phyloP scores from a whole-genome alignment of 2,797 vertebrate species.

The Gallinago nigripennis region DNA sequence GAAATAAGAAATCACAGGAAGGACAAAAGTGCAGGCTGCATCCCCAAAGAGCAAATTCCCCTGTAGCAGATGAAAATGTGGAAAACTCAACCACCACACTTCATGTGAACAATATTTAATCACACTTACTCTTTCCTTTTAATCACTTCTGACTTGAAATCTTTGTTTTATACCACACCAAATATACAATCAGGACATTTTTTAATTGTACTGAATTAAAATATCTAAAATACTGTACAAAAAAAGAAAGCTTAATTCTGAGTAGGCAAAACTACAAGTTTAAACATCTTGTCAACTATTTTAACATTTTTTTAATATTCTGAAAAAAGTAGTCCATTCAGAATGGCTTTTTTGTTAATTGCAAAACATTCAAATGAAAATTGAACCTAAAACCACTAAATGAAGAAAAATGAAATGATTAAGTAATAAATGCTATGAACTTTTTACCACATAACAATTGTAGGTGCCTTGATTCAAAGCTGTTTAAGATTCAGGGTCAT shows the following conservation, averaged over 20 bases:
- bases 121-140: not conserved
- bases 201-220: not conserved
- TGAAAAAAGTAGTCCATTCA: not conserved
- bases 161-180: not conserved
- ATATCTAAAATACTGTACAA: not conserved
- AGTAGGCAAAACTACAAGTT: not conserved
- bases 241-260: not conserved
- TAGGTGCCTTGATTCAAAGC: slow-evolving; percentile 58
- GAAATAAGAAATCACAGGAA: slow-evolving; percentile 69
- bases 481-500: slow-evolving; percentile 69
- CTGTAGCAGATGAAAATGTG: not conserved
- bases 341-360: not conserved
- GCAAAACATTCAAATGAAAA: slow-evolving; percentile 17
- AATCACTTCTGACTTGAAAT: not conserved
- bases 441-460: slow-evolving; percentile 77
- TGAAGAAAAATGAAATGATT: slow-evolving; percentile 37
- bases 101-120: not conserved
- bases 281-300: not conserved
- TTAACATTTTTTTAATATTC: not conserved
- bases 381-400: not conserved
- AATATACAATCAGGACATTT: not conserved
- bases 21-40: slow-evolving; percentile 65
- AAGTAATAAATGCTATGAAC: slow-evolving; percentile 75
- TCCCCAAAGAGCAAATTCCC: not conserved
- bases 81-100: not conserved